Evolutionary conservation across 2,888 invertebrate genomes (phyloP), one percentile per base, ranked within the genome.

Genomic region (Lepidochitona cinerea): DNA sequence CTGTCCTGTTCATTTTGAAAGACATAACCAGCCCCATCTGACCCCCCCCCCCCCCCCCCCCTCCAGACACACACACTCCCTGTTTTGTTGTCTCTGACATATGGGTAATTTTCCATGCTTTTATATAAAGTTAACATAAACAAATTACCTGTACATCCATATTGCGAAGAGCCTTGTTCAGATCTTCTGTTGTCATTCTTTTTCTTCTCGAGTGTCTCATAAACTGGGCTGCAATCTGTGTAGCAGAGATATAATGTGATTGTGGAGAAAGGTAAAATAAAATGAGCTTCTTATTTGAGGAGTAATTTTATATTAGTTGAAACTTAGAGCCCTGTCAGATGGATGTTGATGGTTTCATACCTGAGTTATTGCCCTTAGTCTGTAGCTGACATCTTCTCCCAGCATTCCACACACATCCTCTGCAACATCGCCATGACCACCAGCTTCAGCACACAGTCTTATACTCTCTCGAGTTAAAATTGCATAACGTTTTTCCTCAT

Each of bases 331-430:
- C n/a, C n/a, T n/a, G n/a, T n/a, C n/a, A n/a, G n/a, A n/a, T n/a
- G n/a, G n/a, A n/a, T n/a, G n/a, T n/a, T n/a, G n/a, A n/a, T n/a
- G n/a, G n/a, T n/a, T n/a, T n/a, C 59, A 59, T 77, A 90, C 90
- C 86, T 89, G 88, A 23, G 88, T 79, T 32, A 87, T 82, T 79
- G 90, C 90, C 68, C 90, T 77, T 2, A 91, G 79, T 41, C 90
- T 80, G 73, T 90, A 90, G 77, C 85, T 89, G 36, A 87, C 87
- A 84, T 91, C 90, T 76, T 91, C 89, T 23, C 89, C 85, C 7
- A 91, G 78, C 9, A 88, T 64, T 23, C 80, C 79, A 7, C 87
- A 82, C 32, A 87, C 88, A 59, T 88, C 85, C 68, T 89, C 89
- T 29, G 87, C 70, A 9, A 90, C 64, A 53, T 88, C 85, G 49